These are phyloP conservation scores for Scomber japonicus DNA, from an alignment of 2,113 vertebrate genomes.

Conservation along the genomic window DNA sequence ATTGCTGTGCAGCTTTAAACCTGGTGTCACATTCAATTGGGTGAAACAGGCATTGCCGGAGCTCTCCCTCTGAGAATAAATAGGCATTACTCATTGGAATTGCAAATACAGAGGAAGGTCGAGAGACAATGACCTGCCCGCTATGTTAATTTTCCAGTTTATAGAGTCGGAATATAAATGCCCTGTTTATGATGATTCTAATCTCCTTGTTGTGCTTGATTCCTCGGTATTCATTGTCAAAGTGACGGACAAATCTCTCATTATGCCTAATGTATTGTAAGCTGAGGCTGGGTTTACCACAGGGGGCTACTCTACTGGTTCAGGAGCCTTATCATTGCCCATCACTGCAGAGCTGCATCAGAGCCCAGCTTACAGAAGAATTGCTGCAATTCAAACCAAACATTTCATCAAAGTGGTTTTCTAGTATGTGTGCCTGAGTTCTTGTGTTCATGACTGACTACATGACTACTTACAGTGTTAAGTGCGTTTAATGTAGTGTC, in stretches of 20 bases:
- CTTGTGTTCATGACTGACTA: constrained; percentile 12
- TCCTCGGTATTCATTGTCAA: constrained; percentile 70
- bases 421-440: neutral
- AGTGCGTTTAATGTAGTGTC: constrained; percentile 99
- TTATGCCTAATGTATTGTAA: constrained; percentile 52
- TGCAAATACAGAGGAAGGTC: constrained; percentile 80
- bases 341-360: constrained; percentile 12
- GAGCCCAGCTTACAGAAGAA: neutral
- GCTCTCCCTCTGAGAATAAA: constrained; percentile 63
- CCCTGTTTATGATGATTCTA: constrained; percentile 81
- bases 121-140: constrained; percentile 77
- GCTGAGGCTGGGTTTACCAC: constrained; percentile 50
- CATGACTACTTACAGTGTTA: constrained; percentile 91
- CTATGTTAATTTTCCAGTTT: constrained; percentile 78
- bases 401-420: neutral
- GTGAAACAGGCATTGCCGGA: constrained; percentile 51
- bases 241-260: constrained; percentile 64
- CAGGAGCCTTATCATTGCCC: constrained; percentile 27
- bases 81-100: constrained; percentile 81
- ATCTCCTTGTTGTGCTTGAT: constrained; percentile 66
- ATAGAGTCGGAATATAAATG: constrained; percentile 82
- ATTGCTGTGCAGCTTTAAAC: constrained; percentile 41
- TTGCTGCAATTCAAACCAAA: neutral
- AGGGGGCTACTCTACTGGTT: constrained; percentile 35
- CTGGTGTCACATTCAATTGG: constrained; percentile 58